Percentiles rank a stretch among this genome's conserved stretches.
phyloP scores from a whole-genome alignment of 2,113 vertebrate genomes.

The Pachycephala philippinensis region DNA sequence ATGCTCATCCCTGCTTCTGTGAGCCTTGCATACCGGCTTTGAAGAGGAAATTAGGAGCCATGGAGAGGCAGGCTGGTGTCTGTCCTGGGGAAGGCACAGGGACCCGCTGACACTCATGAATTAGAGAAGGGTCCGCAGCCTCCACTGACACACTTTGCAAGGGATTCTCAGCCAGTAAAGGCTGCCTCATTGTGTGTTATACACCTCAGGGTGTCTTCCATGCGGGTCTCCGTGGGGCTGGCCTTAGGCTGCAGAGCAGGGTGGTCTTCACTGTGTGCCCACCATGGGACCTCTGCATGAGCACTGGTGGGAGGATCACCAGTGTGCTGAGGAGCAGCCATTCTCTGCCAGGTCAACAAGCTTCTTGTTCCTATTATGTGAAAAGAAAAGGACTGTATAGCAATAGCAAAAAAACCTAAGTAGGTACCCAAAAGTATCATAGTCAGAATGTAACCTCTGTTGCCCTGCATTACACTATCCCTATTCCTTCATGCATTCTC shows the following conservation, averaged over 20 bases:
- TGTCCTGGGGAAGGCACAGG: background rate
- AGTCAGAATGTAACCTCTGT: background rate
- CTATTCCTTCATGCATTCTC: background rate
- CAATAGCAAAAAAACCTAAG: background rate
- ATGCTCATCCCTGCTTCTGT: slow-evolving; percentile 18
- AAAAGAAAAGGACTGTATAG: background rate
- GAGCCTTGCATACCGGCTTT: background rate
- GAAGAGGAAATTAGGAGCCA: background rate
- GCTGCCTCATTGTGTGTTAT: background rate
- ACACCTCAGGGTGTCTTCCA: background rate
- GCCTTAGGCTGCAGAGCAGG: background rate
- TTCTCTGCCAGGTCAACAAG: background rate
- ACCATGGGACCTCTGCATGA: too few species aligned
- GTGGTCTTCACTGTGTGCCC: background rate
- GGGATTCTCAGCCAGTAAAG: background rate
- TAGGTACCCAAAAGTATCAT: background rate
- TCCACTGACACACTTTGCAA: background rate
- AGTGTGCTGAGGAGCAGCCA: background rate
- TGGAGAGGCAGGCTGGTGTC: background rate
- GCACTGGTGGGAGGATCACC: fast-evolving
- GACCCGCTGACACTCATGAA: fast-evolving
- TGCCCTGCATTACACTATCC: background rate
- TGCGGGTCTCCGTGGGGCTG: background rate
- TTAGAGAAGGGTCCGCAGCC: background rate
- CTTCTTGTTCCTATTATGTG: background rate